Conservation (phyloP, 1,140 invertebrate genomes). For the Thaumatotibia leucotreta region DNA sequence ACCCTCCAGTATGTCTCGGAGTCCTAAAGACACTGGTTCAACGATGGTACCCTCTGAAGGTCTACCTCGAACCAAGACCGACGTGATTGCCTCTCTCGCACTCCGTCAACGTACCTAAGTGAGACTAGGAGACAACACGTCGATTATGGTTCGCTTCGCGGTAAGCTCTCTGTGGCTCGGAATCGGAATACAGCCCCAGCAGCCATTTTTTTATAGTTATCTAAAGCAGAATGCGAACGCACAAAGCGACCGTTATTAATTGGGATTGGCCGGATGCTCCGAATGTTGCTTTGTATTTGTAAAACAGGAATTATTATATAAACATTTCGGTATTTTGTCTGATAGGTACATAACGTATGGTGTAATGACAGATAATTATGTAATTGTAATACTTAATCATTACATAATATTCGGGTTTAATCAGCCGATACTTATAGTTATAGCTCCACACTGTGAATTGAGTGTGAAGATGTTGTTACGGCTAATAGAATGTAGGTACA, state of each 20-base stretch:
- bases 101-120: no score
- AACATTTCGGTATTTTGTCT: background rate
- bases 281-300: background rate
- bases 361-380: background rate
- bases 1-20: no score
- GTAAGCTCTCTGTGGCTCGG: no score
- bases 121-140: no score
- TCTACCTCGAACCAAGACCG: no score
- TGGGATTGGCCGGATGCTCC: background rate
- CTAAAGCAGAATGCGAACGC: background rate
- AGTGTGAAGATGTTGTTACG: background rate
- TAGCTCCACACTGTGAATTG: background rate
- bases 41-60: no score
- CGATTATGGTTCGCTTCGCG: no score
- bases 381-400: background rate
- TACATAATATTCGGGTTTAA: background rate
- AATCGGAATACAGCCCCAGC: background rate
- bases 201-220: conserved; percentile 5
- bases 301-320: conserved; percentile 2
- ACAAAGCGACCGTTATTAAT: conserved; percentile 2
- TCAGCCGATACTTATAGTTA: background rate
- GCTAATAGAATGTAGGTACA: no score
- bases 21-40: no score
- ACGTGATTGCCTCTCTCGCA: no score
- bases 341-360: background rate